A percentile compares a stretch with the other conserved stretches of the same genome.
Conservation (phyloP, 2,113 vertebrate species). For the Taurulus bubalis region DNA sequence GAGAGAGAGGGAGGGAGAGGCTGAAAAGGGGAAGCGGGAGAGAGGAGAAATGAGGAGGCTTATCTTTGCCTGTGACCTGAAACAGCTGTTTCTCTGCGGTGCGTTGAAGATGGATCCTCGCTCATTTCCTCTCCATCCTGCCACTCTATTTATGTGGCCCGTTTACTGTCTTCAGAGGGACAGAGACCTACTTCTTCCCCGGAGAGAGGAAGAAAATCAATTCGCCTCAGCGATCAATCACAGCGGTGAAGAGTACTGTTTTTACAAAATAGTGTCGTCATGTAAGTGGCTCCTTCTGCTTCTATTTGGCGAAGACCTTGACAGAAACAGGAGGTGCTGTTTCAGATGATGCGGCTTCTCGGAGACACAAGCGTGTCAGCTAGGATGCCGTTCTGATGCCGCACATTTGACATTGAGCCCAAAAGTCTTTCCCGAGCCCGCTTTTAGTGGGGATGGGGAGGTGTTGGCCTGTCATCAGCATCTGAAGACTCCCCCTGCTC, state of each 20-base stretch:
- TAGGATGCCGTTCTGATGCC: conserved; percentile 31
- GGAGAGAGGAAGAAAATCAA: conserved; percentile 65
- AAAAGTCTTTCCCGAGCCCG: conserved; percentile 46
- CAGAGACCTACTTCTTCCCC: conserved; percentile 62
- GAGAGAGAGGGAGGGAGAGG: conserved; percentile 27
- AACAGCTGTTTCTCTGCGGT: conserved; percentile 82
- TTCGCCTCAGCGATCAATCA: conserved; percentile 64
- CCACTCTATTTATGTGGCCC: conserved; percentile 76
- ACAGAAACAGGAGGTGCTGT: conserved; percentile 14
- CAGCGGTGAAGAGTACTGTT: conserved; percentile 24
- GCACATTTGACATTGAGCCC: conserved; percentile 66
- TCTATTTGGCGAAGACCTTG: conserved; percentile 31
- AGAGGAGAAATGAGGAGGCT: conserved; percentile 67
- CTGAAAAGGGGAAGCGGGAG: conserved; percentile 18
- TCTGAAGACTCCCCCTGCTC: conserved; percentile 66
- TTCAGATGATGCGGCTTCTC: background rate
- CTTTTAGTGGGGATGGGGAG: conserved; percentile 57
- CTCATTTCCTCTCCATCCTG: conserved; percentile 79
- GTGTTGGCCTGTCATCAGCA: conserved; percentile 59
- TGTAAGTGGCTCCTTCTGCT: conserved; percentile 33
- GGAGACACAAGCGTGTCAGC: conserved; percentile 1
- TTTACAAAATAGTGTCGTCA: conserved; percentile 17
- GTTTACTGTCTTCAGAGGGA: conserved; percentile 71
- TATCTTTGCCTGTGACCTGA: conserved; percentile 81
- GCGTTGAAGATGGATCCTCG: conserved; percentile 76